A percentile compares a stretch with the other conserved stretches of the same genome.
Evolutionary conservation across 2,113 vertebrate species (phyloP).

Genomic region (Malurus melanocephalus): DNA sequence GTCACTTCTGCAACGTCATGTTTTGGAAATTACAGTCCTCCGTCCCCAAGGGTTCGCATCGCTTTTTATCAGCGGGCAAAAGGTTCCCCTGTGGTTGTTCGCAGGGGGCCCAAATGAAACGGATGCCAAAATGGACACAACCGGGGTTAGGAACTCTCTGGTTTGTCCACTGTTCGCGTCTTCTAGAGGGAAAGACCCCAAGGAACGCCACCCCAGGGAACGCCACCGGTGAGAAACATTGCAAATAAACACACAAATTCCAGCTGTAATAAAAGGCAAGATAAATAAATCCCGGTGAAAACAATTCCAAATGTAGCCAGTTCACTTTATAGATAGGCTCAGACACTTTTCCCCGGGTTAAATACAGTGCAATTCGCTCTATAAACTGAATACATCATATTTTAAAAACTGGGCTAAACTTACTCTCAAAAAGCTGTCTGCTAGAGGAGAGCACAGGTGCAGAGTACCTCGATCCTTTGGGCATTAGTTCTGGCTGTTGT

Average conservation of each 20-base stretch:
- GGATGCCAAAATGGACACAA: neutral
- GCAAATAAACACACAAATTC: neutral
- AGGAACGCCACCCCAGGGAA: neutral
- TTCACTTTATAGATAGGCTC: neutral
- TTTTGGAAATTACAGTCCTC: neutral
- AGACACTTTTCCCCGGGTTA: neutral
- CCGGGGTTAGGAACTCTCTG: rapidly evolving
- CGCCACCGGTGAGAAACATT: rapidly evolving
- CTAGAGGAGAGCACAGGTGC: neutral
- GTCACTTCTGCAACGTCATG: neutral
- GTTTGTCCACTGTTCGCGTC: rapidly evolving
- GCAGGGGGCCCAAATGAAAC: neutral
- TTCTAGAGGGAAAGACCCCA: neutral
- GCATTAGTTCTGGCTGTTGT: neutral
- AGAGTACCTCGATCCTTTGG: neutral
- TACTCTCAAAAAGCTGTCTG: neutral
- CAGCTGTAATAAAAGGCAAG: neutral
- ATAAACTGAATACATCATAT: rapidly evolving
- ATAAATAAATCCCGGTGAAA: neutral
- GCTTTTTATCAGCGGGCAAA: rapidly evolving
- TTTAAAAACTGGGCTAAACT: neutral
- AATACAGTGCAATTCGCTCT: rapidly evolving
- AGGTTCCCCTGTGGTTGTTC: rapidly evolving
- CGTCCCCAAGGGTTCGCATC: rapidly evolving
- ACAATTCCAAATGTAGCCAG: neutral